A percentile compares a stretch with the other conserved stretches of the same genome.
These are phyloP conservation scores for Carposina sasakii DNA, from an alignment of 1,140 invertebrate genomes.

Conservation along the genomic window DNA sequence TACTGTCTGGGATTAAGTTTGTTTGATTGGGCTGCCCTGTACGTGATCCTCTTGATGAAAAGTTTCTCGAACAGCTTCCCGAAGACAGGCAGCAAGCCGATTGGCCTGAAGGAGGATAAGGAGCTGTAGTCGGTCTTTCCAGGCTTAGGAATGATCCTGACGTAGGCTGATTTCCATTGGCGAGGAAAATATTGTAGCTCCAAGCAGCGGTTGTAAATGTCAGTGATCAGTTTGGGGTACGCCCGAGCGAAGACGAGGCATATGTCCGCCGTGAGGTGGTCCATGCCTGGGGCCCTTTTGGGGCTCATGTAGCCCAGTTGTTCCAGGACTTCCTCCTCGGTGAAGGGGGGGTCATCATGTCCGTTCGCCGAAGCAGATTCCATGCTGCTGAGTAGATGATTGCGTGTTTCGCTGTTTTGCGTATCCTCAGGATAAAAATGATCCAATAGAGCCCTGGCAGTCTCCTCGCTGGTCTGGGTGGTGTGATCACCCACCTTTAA, in stretches of 20 bases:
- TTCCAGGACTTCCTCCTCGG: conserved; percentile 11
- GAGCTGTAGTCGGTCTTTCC: conserved; percentile 10
- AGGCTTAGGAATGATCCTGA: conserved; percentile 14
- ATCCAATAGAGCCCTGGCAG: conserved; percentile 16
- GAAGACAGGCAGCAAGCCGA: conserved; percentile 18
- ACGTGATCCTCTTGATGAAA: conserved; percentile 12
- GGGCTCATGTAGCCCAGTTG: conserved; percentile 14
- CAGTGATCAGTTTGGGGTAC: conserved; percentile 15
- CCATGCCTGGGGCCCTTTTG: conserved; percentile 22
- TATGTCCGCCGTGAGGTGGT: conserved; percentile 28
- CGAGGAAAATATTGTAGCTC: conserved; percentile 3
- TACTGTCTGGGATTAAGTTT: conserved; percentile 8
- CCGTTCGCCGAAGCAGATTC: not conserved
- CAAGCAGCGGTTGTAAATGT: conserved; percentile 23
- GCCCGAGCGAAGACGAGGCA: conserved; percentile 8
- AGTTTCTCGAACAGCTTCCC: conserved; percentile 27
- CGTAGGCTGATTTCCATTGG: conserved; percentile 7
- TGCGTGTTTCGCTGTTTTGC: not conserved
- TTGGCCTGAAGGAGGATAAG: conserved; percentile 11
- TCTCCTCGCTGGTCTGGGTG: conserved; percentile 13
- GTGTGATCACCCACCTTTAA: conserved; percentile 1
- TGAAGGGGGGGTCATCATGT: conserved; percentile 10
- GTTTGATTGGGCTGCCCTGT: not conserved
- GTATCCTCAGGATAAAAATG: conserved; percentile 25
- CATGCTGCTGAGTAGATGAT: not conserved